These are phyloP conservation scores for Clarias macrocephalus DNA, from an alignment of 2,113 vertebrate species.

Conservation along the genomic window DNA sequence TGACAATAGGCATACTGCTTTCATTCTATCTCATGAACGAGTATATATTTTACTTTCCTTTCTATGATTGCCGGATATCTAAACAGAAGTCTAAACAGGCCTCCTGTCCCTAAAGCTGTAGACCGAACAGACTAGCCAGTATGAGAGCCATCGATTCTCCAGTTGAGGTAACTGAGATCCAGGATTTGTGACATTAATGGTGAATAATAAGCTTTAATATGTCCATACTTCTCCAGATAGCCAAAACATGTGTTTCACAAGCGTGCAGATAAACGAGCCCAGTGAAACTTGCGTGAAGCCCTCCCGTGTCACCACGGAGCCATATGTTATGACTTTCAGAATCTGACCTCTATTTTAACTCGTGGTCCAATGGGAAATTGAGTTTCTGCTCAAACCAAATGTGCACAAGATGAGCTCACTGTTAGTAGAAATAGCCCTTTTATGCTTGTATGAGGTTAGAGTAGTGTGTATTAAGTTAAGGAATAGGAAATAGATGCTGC, in stretches of 20 bases:
- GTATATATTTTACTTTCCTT: neutral
- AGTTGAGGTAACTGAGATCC: neutral
- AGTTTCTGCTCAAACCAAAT: slow-evolving; percentile 37
- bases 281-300: slow-evolving; percentile 30
- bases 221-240: slow-evolving; percentile 65
- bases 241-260: slow-evolving; percentile 69
- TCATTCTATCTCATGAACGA: neutral
- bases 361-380: slow-evolving; percentile 33
- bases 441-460: neutral
- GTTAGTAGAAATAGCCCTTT: slow-evolving; percentile 34
- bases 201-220: slow-evolving; percentile 63
- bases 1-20: slow-evolving; percentile 1
- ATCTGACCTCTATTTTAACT: slow-evolving; percentile 10
- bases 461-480: neutral
- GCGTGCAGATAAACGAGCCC: slow-evolving; percentile 30
- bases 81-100: slow-evolving; percentile 60
- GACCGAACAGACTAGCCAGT: slow-evolving; percentile 17
- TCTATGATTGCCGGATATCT: slow-evolving; percentile 67
- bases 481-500: neutral
- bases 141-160: neutral
- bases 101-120: slow-evolving; percentile 34
- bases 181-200: slow-evolving; percentile 44
- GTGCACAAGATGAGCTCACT: neutral
- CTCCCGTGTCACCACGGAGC: slow-evolving; percentile 42
- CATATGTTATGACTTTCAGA: slow-evolving; percentile 36